Percentiles rank a stretch among this genome's conserved stretches.
phyloP scores from a whole-genome alignment of 2,113 vertebrate species.

The Gallinago paraguaiae region DNA sequence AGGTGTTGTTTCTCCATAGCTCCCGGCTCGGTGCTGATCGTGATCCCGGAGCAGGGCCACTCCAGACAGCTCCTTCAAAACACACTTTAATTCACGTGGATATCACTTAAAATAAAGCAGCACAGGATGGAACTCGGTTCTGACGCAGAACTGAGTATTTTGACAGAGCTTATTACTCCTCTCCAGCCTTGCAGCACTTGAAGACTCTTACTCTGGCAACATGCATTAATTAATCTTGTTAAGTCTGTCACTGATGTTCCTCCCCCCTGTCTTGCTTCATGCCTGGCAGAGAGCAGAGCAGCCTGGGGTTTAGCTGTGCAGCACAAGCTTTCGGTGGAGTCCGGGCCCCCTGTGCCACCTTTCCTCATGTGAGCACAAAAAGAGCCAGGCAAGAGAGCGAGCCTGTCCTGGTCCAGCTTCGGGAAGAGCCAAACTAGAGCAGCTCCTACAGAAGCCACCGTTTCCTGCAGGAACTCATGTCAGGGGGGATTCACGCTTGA shows the following conservation, averaged over 20 bases:
- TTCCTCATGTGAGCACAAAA: neutral
- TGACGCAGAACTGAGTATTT: neutral
- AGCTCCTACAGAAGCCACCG: no score
- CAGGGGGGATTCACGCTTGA: neutral
- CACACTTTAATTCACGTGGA: accelerated
- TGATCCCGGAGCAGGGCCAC: neutral
- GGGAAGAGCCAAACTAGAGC: no score
- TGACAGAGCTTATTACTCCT: neutral
- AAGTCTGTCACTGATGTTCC: neutral
- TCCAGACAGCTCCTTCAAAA: neutral
- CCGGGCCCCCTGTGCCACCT: accelerated
- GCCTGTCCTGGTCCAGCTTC: accelerated
- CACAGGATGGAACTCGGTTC: accelerated
- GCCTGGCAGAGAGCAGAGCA: neutral
- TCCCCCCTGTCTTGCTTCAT: neutral
- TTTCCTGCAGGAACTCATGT: no score
- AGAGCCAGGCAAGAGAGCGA: neutral
- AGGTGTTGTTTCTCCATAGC: neutral
- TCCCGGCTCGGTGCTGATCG: neutral
- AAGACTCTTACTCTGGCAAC: neutral
- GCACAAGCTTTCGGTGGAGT: neutral
- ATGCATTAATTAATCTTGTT: neutral
- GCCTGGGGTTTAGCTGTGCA: neutral
- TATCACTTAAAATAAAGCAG: neutral
- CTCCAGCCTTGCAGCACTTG: neutral